phyloP scores from a whole-genome alignment of 2,888 invertebrate genomes.

The Itoplectis maculator region DNA sequence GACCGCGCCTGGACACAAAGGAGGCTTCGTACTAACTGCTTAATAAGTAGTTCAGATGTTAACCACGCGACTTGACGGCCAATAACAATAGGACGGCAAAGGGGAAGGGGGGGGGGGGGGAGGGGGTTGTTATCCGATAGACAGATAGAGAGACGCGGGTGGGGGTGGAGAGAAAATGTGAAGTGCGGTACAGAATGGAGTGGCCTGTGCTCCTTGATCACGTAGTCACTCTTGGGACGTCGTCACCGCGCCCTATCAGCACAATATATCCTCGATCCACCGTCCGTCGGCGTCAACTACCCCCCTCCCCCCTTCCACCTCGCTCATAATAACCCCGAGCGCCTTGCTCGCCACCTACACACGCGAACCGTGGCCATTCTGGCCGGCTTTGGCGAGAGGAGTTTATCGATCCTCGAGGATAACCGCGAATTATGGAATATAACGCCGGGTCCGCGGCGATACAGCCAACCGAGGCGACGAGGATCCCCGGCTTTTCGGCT shows the following conservation, averaged over 20 bases:
- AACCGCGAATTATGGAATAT: constrained; percentile 38
- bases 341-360: constrained; percentile 40
- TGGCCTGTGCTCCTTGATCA: constrained; percentile 54
- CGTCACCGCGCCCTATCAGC: constrained; percentile 57
- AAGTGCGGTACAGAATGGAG: constrained; percentile 22
- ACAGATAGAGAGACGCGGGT: no score
- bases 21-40: constrained; percentile 20
- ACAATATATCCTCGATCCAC: constrained; percentile 54
- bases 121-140: constrained; percentile 20
- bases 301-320: background rate
- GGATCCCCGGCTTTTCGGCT: background rate
- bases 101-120: no score
- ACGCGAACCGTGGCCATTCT: constrained; percentile 55
- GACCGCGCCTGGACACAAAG: background rate
- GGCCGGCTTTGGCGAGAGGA: constrained; percentile 24
- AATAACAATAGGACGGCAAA: constrained; percentile 12
- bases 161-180: constrained; percentile 17
- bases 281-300: background rate
- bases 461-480: background rate
- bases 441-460: constrained; percentile 4
- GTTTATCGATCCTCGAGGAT: constrained; percentile 52
- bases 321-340: constrained; percentile 8
- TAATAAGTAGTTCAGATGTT: constrained; percentile 21
- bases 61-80: constrained; percentile 12
- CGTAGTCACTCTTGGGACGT: constrained; percentile 61